phyloP scores from a whole-genome alignment of 2,113 vertebrate species.

The Vanacampus margaritifer region DNA sequence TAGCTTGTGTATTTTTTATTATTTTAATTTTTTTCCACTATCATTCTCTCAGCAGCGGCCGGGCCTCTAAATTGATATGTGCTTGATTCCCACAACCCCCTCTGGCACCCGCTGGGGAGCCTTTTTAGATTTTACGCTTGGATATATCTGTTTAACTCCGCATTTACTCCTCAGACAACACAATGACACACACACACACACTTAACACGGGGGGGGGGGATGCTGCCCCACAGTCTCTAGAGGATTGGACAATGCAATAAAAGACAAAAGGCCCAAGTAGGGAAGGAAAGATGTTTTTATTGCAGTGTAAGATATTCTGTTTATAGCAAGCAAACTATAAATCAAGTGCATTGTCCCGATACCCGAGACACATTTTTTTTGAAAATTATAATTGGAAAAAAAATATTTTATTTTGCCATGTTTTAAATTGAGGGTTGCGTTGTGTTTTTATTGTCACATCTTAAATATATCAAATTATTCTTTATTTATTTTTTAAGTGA shows the following conservation, averaged over 20 bases:
- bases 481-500: too few relatives aligned
- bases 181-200: constrained; percentile 26
- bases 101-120: constrained; percentile 88
- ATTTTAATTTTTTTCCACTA: constrained; percentile 60
- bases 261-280: constrained; percentile 52
- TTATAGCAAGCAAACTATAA: neutral
- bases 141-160: constrained; percentile 99
- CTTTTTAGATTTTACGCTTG: constrained; percentile 99
- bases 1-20: constrained; percentile 14
- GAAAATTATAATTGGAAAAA: too few relatives aligned
- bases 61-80: constrained; percentile 94
- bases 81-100: constrained; percentile 97
- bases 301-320: constrained; percentile 37
- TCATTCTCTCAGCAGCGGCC: constrained; percentile 69
- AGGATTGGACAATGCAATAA: constrained; percentile 52
- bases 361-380: too few relatives aligned
- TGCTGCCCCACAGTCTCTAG: constrained; percentile 45
- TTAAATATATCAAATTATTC: too few relatives aligned
- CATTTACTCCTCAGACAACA: constrained; percentile 96
- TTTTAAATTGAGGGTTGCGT: too few relatives aligned
- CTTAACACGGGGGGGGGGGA: constrained; percentile 30
- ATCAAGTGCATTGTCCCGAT: too few relatives aligned
- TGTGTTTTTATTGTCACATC: too few relatives aligned
- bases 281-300: constrained; percentile 53
- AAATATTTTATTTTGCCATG: too few relatives aligned